Evolutionary conservation across 2,888 invertebrate species (phyloP).

Genomic region (Phorcus lineatus): DNA sequence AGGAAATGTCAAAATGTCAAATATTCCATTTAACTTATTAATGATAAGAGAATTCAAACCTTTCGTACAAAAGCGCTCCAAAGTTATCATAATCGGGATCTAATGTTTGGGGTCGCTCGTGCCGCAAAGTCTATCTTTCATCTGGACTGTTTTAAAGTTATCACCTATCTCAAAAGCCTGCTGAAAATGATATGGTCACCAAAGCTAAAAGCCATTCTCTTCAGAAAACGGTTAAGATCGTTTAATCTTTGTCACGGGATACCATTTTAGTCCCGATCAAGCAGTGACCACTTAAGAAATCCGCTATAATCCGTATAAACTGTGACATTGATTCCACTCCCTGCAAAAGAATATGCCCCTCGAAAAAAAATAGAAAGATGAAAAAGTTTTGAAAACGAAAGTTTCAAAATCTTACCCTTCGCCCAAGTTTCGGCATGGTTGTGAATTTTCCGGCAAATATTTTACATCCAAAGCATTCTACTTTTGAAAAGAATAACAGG

Average conservation of each 20-base stretch:
- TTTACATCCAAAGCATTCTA: constrained; percentile 1
- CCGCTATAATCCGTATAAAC: background rate
- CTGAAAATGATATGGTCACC: too few species aligned
- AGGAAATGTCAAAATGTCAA: too few species aligned
- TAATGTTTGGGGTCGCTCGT: too few species aligned
- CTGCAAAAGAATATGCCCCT: background rate
- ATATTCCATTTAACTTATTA: too few species aligned
- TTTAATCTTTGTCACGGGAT: background rate
- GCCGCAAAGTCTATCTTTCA: too few species aligned
- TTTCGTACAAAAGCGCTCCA: too few species aligned
- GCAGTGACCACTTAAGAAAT: background rate
- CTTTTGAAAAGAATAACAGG: background rate
- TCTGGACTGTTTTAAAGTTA: too few species aligned
- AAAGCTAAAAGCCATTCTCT: too few species aligned
- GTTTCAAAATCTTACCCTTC: constrained; percentile 33
- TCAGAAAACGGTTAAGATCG: background rate
- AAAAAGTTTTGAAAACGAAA: background rate
- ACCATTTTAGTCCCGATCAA: background rate
- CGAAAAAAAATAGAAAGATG: background rate
- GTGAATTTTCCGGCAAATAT: background rate
- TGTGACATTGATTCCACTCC: background rate
- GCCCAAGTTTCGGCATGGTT: constrained; percentile 39
- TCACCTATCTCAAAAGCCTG: too few species aligned
- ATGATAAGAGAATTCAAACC: too few species aligned
- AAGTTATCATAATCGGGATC: too few species aligned